phyloP scores from a whole-genome alignment of 2,888 invertebrate species.

The Habrosyne pyritoides region DNA sequence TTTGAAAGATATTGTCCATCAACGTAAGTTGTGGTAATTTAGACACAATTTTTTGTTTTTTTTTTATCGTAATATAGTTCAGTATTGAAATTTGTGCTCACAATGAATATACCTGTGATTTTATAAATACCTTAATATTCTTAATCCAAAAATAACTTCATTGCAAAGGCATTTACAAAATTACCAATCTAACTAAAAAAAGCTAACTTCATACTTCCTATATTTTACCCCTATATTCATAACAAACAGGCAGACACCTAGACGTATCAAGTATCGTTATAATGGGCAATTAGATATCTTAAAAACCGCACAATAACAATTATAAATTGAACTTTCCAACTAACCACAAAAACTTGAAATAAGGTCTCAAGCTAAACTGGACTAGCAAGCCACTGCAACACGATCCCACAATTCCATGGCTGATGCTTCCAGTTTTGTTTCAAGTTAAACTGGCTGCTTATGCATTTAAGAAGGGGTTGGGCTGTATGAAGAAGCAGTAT shows the following conservation, averaged over 20 bases:
- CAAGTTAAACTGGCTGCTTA: conserved; percentile 42
- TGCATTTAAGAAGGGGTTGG: conserved; percentile 61
- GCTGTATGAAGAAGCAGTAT: conserved; percentile 59
- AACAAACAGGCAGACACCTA: conserved; percentile 27
- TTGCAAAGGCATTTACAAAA: neutral
- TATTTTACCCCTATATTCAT: conserved; percentile 10
- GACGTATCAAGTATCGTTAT: conserved; percentile 78
- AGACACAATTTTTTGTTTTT: too few relatives aligned
- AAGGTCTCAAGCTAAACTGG: neutral
- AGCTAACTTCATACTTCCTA: conserved; percentile 12
- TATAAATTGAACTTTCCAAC: conserved; percentile 26
- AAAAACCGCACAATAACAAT: conserved; percentile 53
- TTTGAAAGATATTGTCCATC: too few relatives aligned
- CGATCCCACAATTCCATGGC: conserved; percentile 17
- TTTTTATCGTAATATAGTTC: too few relatives aligned
- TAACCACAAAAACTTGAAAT: conserved; percentile 10
- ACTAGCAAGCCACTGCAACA: conserved; percentile 17
- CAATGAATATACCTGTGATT: too few relatives aligned
- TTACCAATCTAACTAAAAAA: neutral
- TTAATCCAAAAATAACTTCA: too few relatives aligned
- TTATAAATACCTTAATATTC: too few relatives aligned
- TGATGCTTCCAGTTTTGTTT: conserved; percentile 19
- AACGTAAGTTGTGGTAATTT: too few relatives aligned
- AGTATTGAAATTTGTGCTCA: too few relatives aligned
- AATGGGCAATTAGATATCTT: conserved; percentile 79